Conservation (phyloP, 2,113 vertebrate genomes). For the Tachuris rubrigastra region DNA sequence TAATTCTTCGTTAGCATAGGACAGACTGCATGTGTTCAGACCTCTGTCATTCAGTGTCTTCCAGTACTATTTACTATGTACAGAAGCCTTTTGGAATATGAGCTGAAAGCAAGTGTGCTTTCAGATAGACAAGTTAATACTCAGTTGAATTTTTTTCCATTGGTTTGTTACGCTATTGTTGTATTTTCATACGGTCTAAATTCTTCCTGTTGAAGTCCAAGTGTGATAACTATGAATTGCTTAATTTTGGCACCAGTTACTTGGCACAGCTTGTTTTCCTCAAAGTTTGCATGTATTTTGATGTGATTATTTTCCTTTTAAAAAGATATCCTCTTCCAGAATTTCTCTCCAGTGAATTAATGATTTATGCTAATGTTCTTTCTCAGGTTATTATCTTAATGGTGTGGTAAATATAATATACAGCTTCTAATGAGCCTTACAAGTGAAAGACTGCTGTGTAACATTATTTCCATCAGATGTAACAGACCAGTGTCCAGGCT, state of each 20-base stretch:
- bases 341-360: background rate
- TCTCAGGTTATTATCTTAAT: background rate
- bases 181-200: background rate
- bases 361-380: background rate
- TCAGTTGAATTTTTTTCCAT: background rate
- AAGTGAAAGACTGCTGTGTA: background rate
- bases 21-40: background rate
- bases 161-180: background rate
- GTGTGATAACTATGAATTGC: background rate
- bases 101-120: background rate
- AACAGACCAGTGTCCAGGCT: background rate
- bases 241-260: background rate
- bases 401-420: background rate
- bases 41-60: background rate
- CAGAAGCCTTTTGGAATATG: background rate
- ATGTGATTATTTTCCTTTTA: background rate
- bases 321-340: background rate
- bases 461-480: background rate
- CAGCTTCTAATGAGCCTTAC: background rate
- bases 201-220: background rate
- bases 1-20: background rate
- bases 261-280: background rate
- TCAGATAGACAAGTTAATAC: background rate
- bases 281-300: background rate
- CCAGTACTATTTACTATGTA: background rate